Evolutionary conservation across 2,113 vertebrate genomes (phyloP), one percentile per base, ranked within the genome.

Genomic region (Paraplagusia blochii): DNA sequence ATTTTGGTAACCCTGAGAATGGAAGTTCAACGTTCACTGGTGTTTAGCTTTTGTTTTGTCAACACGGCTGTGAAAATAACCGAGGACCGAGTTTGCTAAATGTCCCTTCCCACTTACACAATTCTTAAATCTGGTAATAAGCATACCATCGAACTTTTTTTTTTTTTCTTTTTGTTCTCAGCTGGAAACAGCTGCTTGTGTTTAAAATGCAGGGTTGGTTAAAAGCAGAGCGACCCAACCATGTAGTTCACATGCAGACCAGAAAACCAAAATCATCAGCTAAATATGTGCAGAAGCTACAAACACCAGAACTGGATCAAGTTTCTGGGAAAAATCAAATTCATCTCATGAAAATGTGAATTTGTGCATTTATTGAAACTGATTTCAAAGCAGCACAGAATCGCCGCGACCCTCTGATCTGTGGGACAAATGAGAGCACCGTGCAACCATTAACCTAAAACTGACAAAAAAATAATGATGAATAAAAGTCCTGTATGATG

Each of bases 401-500:
- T 47, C 38, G 1, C 2, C 14, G 49, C 12, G 13, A 12, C 11
- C 38, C 34, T n/a, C 52, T 18, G 10, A 9, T 38, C 13, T 15
- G 3, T 19, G n/a, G 13, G 35, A 29, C 46, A 42, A 35, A 39
- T 49, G 19, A 43, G 64, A 57, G 51, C 14, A 33, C 60, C 57
- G 47, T 52, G 38, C 63, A 58, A 29, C 54, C 58, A 63, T 69
- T 52, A 73, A 65, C 44, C 59, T 52, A 51, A 65, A 17, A 44
- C 22, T 44, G 35, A 50, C 46, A 16, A 55, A 49, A 49, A 58
- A 66, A 63, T 61, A 61, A 74, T 58, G 58, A 65, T 43, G 58
- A 63, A 63, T 63, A 18, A 62, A 64, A 7, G 69, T 68, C 46
- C 39, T 49, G 53, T 38, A 46, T 81, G 75, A 79, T 54, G 58